phyloP scores from a whole-genome alignment of 2,113 vertebrate species.

The Corythoichthys haematopterus region DNA sequence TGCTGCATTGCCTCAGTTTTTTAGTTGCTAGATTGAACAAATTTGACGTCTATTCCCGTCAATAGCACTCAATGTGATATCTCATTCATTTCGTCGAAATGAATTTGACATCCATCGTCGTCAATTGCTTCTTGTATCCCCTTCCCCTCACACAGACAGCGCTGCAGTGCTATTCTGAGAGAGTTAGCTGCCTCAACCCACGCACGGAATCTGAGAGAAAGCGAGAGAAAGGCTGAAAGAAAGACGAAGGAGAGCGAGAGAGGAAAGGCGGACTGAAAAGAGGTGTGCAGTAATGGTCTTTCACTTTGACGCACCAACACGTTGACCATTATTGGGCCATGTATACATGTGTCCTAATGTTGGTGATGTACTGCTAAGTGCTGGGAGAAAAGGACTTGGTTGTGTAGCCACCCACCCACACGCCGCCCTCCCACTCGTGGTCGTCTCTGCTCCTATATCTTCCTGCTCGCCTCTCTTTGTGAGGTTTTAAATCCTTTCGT shows the following conservation, averaged over 20 bases:
- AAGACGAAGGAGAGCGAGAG: constrained; percentile 39
- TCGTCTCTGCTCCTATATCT: constrained; percentile 73
- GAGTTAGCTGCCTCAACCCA: constrained; percentile 79
- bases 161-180: constrained; percentile 80
- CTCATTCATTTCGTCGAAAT: too few relatives aligned
- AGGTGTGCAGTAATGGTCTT: constrained; percentile 42
- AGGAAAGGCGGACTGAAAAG: constrained; percentile 28
- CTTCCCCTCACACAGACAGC: constrained; percentile 66
- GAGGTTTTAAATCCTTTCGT: constrained; percentile 69
- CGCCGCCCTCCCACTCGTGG: constrained; percentile 73
- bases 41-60: too few relatives aligned
- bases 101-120: too few relatives aligned
- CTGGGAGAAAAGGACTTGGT: constrained; percentile 76
- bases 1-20: constrained; percentile 2
- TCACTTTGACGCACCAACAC: constrained; percentile 24
- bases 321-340: neutral
- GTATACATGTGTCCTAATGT: constrained; percentile 33
- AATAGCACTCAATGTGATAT: too few relatives aligned
- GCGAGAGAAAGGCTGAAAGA: constrained; percentile 61
- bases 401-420: constrained; percentile 70
- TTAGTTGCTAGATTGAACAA: too few relatives aligned
- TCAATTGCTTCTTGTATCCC: constrained; percentile 24
- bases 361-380: constrained; percentile 69
- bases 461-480: constrained; percentile 66
- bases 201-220: constrained; percentile 76